Evolutionary conservation across 2,113 vertebrate species (phyloP).

Genomic region (Pteropus alecto): DNA sequence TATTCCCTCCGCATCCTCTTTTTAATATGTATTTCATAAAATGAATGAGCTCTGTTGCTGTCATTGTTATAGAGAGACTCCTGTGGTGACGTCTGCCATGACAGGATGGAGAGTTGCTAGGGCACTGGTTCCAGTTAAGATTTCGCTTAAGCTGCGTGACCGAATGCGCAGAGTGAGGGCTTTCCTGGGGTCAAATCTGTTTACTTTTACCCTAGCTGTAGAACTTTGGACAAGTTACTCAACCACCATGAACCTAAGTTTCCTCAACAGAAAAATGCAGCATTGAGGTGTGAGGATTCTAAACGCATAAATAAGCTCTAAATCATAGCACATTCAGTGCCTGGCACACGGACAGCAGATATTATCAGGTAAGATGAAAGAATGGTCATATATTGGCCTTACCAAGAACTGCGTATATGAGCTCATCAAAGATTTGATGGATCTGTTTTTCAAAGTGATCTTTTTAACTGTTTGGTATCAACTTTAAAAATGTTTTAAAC

Average conservation of each 20-base stretch:
- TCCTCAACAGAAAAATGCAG: neutral
- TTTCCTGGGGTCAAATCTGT: neutral
- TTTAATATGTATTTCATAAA: neutral
- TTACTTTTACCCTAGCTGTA: neutral
- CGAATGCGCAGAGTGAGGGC: neutral
- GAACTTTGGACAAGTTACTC: neutral
- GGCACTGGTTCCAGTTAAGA: neutral
- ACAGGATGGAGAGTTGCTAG: neutral
- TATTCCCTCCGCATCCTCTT: neutral
- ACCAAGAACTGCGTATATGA: neutral
- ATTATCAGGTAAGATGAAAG: neutral
- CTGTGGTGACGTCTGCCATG: neutral
- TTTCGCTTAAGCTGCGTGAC: neutral
- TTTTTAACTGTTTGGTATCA: neutral
- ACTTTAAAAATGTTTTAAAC: neutral
- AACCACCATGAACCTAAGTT: neutral
- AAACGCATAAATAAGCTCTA: neutral
- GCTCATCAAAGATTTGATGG: neutral
- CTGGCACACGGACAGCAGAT: neutral
- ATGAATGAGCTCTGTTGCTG: neutral
- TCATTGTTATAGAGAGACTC: neutral
- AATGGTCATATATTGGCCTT: fast-evolving
- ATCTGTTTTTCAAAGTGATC: neutral
- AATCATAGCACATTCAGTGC: neutral
- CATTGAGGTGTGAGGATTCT: neutral